These are phyloP conservation scores for Medauroidea extradentata DNA, from an alignment of 1,140 invertebrate genomes.

Conservation along the genomic window DNA sequence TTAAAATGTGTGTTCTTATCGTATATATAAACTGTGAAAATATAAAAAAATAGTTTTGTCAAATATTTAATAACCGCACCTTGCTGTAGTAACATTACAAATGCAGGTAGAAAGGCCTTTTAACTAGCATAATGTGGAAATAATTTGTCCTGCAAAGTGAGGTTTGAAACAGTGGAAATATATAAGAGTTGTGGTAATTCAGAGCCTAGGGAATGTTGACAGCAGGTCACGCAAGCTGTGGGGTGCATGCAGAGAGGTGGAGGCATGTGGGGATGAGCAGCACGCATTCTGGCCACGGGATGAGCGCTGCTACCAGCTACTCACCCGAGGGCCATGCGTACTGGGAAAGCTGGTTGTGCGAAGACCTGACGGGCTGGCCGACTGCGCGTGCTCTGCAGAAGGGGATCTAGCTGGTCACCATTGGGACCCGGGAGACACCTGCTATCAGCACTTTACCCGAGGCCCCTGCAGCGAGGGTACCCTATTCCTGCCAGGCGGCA, in stretches of 20 bases:
- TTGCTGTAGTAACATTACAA: too few species aligned
- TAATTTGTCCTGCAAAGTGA: too few species aligned
- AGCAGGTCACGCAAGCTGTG: too few species aligned
- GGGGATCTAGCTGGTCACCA: background rate
- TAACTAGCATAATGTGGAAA: too few species aligned
- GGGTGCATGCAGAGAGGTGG: constrained; percentile 62
- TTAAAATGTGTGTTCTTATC: too few species aligned
- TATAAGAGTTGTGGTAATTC: too few species aligned
- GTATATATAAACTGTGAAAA: too few species aligned
- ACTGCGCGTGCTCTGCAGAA: constrained; percentile 40
- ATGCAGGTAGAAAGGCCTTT: too few species aligned
- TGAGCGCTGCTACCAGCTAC: constrained; percentile 61
- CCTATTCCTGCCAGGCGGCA: constrained; percentile 65
- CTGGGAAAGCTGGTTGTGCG: constrained; percentile 58
- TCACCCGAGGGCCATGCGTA: constrained; percentile 67
- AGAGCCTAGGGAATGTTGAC: too few species aligned
- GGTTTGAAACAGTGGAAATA: too few species aligned
- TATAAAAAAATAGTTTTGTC: too few species aligned
- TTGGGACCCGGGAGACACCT: constrained; percentile 52
- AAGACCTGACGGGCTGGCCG: background rate
- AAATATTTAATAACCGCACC: too few species aligned
- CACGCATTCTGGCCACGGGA: constrained; percentile 68
- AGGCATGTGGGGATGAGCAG: constrained; percentile 51
- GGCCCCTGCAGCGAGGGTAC: constrained; percentile 72
- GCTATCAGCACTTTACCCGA: constrained; percentile 70